Percentiles rank a stretch among this genome's conserved stretches.
Conservation (phyloP, 2,797 vertebrate species). For the Onychomys arenicola region DNA sequence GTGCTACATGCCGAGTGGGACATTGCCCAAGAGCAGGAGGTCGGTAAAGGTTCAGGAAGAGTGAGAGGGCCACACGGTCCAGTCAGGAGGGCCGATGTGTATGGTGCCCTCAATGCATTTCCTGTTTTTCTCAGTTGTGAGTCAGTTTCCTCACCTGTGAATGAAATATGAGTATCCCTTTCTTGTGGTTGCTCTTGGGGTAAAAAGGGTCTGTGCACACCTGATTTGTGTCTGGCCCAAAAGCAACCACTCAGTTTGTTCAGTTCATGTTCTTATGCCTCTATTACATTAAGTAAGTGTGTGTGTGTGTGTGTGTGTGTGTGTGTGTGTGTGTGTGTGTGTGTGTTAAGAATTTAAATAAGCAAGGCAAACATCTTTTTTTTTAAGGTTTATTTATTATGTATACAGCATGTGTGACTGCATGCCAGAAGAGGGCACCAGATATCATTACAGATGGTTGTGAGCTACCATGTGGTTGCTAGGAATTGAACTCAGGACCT, state of each 20-base stretch:
- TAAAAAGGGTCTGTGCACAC: no score
- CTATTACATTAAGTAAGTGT: neutral
- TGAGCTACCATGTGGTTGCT: no score
- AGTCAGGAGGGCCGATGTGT: neutral
- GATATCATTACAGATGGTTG: no score
- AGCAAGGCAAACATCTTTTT: neutral
- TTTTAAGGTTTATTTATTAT: no score
- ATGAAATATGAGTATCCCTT: rapidly evolving
- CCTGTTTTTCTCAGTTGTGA: neutral
- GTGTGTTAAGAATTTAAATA: neutral
- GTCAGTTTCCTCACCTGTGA: neutral
- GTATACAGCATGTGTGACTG: no score
- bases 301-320: neutral
- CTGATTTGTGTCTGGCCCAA: neutral
- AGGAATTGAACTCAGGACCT: no score
- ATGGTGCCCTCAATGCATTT: neutral
- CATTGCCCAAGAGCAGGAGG: neutral
- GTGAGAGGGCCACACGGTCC: no score
- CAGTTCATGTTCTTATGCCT: neutral
- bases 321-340: neutral
- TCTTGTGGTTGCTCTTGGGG: neutral
- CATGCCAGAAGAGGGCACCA: no score
- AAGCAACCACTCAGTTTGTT: neutral
- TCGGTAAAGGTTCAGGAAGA: neutral
- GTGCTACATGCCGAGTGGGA: neutral